Evolutionary conservation across 2,888 invertebrate genomes (phyloP).

Genomic region (Synanthedon tipuliformis): DNA sequence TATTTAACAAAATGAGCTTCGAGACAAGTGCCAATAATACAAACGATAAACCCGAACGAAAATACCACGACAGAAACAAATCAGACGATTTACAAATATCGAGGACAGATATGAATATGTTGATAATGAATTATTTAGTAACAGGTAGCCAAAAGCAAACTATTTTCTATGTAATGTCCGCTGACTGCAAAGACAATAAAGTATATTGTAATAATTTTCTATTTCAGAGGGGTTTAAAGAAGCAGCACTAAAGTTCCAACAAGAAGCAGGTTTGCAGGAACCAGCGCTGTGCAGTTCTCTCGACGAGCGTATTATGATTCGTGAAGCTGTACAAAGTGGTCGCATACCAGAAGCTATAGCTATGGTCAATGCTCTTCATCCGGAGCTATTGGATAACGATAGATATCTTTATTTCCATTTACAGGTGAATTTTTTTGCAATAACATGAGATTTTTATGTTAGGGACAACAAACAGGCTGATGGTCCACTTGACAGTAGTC

Average conservation of each 20-base stretch:
- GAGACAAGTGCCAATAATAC: slow-evolving; percentile 39
- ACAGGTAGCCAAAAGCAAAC: slow-evolving; percentile 74
- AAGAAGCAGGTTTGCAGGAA: slow-evolving; percentile 84
- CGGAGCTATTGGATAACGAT: slow-evolving; percentile 94
- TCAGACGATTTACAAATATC: slow-evolving; percentile 85
- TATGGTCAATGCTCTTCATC: slow-evolving; percentile 93
- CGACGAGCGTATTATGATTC: slow-evolving; percentile 91
- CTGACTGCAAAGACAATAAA: no score
- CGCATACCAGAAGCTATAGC: slow-evolving; percentile 93
- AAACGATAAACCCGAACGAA: slow-evolving; percentile 50
- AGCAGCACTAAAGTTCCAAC: slow-evolving; percentile 95
- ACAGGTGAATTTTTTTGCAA: slow-evolving; percentile 68
- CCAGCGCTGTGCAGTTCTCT: slow-evolving; percentile 77
- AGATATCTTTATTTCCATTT: slow-evolving; percentile 95
- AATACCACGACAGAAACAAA: slow-evolving; percentile 78
- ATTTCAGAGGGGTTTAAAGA: slow-evolving; percentile 93
- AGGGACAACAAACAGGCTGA: no score
- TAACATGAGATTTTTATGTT: no score
- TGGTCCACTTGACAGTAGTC: no score
- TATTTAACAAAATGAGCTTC: slow-evolving; percentile 42
- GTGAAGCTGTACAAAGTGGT: slow-evolving; percentile 94
- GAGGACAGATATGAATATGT: slow-evolving; percentile 93
- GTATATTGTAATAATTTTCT: no score
- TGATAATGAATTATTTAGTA: slow-evolving; percentile 98
- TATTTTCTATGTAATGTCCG: no score